These are phyloP conservation scores for Galemys pyrenaicus DNA, from an alignment of 2,113 vertebrate species.

Conservation along the genomic window DNA sequence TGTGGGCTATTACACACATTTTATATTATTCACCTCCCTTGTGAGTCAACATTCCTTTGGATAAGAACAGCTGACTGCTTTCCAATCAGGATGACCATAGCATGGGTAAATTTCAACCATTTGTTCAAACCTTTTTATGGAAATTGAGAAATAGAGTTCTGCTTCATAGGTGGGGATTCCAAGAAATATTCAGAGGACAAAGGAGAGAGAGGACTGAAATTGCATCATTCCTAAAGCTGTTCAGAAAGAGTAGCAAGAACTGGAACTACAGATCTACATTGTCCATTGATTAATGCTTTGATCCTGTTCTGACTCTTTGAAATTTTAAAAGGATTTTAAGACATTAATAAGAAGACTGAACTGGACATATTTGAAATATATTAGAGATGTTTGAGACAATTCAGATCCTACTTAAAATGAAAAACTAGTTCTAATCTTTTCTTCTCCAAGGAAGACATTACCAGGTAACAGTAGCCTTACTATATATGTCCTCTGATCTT, in stretches of 20 bases:
- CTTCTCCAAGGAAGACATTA: neutral
- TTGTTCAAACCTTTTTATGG: neutral
- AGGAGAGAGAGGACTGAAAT: neutral
- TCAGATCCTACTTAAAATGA: neutral
- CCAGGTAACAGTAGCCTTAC: neutral
- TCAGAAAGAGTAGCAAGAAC: neutral
- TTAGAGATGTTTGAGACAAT: neutral
- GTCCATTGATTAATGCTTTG: neutral
- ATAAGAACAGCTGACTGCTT: neutral
- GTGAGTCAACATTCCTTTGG: slow-evolving; percentile 34
- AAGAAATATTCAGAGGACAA: neutral
- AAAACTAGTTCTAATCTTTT: neutral
- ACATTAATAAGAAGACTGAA: neutral
- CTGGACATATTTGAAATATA: neutral
- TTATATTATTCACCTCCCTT: neutral
- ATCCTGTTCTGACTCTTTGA: neutral
- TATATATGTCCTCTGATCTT: neutral
- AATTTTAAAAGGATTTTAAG: neutral
- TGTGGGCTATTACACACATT: slow-evolving; percentile 34
- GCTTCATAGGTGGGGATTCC: neutral
- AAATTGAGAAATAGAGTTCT: neutral
- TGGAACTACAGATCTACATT: neutral
- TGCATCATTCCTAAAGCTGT: neutral
- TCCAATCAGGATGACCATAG: slow-evolving; percentile 5
- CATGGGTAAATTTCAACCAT: slow-evolving; percentile 35